These are phyloP conservation scores for Poecilia wingei DNA, from an alignment of 2,797 vertebrate genomes.

Conservation along the genomic window DNA sequence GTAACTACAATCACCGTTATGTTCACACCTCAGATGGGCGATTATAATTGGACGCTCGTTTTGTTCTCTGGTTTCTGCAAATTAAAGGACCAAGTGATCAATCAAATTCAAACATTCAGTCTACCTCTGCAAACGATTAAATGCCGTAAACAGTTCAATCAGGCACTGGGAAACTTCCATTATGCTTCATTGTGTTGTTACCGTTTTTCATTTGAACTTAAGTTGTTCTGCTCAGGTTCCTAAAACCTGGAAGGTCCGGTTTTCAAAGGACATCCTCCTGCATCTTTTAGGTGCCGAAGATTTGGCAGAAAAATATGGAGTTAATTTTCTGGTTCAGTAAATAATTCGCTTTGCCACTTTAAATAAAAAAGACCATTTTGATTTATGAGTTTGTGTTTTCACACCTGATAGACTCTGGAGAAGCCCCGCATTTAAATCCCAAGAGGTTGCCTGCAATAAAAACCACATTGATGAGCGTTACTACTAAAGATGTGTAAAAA, in stretches of 20 bases:
- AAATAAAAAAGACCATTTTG: not conserved
- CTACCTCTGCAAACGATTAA: not conserved
- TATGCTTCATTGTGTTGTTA: constrained; percentile 1
- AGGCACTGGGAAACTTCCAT: constrained; percentile 17
- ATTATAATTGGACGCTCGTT: constrained; percentile 36
- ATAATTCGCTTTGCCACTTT: not conserved
- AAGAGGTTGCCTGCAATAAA: not conserved
- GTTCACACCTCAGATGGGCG: constrained; percentile 14
- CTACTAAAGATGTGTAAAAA: not conserved
- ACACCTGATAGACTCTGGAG: too few species aligned
- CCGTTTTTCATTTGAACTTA: not conserved
- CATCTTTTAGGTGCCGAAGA: not conserved
- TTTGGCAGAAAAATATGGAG: not conserved
- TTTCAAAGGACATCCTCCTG: not conserved
- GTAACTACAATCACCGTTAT: constrained; percentile 16
- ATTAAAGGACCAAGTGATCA: constrained; percentile 33
- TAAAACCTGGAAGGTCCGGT: not conserved
- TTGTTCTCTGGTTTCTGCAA: constrained; percentile 42
- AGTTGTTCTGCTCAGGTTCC: not conserved
- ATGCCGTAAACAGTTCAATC: constrained; percentile 12
- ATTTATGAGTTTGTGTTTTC: not conserved
- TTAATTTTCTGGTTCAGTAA: not conserved
- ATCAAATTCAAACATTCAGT: constrained; percentile 23
- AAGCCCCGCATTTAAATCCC: not conserved
- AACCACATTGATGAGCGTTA: too few species aligned